These are phyloP conservation scores for Euura saliciscinereae DNA, from an alignment of 1,140 invertebrate genomes.

Conservation along the genomic window DNA sequence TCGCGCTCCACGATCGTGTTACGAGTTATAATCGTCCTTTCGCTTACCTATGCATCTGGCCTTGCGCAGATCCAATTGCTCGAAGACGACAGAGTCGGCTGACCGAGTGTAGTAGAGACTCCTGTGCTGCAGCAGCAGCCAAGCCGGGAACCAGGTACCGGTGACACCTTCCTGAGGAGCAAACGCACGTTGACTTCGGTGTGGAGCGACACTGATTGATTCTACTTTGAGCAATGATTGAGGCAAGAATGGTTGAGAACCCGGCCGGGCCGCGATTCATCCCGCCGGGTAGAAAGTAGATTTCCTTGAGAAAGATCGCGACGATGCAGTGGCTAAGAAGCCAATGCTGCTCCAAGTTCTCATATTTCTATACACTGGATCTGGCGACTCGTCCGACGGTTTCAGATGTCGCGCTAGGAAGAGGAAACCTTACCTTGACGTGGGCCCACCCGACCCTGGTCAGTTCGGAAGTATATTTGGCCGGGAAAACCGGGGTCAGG, in stretches of 20 bases:
- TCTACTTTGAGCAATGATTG: too few species aligned
- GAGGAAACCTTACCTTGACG: constrained; percentile 64
- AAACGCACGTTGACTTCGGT: too few species aligned
- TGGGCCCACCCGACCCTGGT: constrained; percentile 72
- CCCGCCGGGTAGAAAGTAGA: neutral
- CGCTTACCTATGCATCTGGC: constrained; percentile 76
- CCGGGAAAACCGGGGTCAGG: constrained; percentile 65
- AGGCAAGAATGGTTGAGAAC: too few species aligned
- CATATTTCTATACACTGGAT: neutral
- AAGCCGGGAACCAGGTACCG: constrained; percentile 76
- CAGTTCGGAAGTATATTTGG: constrained; percentile 65
- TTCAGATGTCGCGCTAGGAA: neutral
- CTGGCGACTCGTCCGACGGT: neutral
- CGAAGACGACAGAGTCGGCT: constrained; percentile 59
- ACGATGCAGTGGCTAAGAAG: neutral
- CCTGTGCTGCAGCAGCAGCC: constrained; percentile 76
- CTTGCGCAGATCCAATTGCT: constrained; percentile 79
- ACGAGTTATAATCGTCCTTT: constrained; percentile 23
- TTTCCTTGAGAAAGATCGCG: neutral
- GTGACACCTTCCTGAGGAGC: constrained; percentile 65
- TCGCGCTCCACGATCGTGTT: constrained; percentile 1
- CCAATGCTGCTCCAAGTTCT: neutral
- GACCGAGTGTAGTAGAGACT: constrained; percentile 70
- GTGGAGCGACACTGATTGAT: too few species aligned
- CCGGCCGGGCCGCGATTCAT: too few species aligned